A percentile compares a stretch with the other conserved stretches of the same genome.
Evolutionary conservation across 1,140 invertebrate genomes (phyloP).

Genomic region (Heliothis virescens): DNA sequence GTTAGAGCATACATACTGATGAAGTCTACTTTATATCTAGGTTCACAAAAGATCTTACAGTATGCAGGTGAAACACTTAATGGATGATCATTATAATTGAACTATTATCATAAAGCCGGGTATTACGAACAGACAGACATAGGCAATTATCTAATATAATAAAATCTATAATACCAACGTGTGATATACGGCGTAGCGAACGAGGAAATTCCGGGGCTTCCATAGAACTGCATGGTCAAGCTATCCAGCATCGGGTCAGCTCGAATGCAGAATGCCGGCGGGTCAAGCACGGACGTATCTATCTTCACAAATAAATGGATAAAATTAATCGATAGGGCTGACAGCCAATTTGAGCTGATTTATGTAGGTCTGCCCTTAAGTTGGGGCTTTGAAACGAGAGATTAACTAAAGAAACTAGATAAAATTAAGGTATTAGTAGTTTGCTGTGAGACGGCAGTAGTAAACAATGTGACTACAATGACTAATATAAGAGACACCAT

Average conservation of each 20-base stretch:
- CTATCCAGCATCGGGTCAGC: conserved; percentile 74
- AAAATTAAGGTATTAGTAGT: no score
- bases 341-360: conserved; percentile 23
- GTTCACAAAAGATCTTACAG: no score
- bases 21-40: no score
- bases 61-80: no score
- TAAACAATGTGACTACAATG: no score
- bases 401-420: no score
- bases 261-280: conserved; percentile 69
- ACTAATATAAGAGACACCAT: no score
- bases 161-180: conserved; percentile 60
- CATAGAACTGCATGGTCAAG: conserved; percentile 75
- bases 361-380: conserved; percentile 12
- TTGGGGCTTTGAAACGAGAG: conserved; percentile 7
- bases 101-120: no score
- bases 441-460: no score
- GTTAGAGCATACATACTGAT: no score
- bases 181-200: conserved; percentile 70
- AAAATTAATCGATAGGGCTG: conserved; percentile 11
- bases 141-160: not conserved
- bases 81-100: no score
- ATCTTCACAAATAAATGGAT: conserved; percentile 56
- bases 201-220: conserved; percentile 68
- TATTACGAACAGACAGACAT: no score
- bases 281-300: conserved; percentile 58